These are phyloP conservation scores for Urosaurus nigricauda DNA, from an alignment of 2,797 vertebrate genomes.

Conservation along the genomic window DNA sequence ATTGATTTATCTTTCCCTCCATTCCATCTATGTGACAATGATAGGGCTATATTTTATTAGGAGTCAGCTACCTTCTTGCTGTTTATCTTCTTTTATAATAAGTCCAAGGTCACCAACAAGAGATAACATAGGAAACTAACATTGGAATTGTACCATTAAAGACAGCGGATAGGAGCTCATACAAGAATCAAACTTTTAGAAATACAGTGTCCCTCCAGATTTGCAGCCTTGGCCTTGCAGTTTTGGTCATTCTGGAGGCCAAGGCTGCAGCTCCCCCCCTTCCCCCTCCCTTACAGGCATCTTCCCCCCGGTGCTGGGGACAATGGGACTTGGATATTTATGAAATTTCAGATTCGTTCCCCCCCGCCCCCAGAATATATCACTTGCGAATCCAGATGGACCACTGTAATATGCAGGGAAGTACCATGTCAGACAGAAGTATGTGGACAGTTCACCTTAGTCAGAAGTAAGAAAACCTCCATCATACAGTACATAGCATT, in stretches of 20 bases:
- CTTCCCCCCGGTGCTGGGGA: too few species aligned
- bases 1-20: background rate
- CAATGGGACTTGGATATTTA: too few species aligned
- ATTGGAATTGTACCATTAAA: background rate
- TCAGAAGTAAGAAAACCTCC: too few species aligned
- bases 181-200: background rate
- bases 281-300: too few species aligned
- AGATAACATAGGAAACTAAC: background rate
- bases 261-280: too few species aligned
- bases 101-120: background rate
- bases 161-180: background rate
- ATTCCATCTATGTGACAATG: background rate
- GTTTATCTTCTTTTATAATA: background rate
- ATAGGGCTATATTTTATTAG: background rate
- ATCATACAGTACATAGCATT: too few species aligned
- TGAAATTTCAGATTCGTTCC: too few species aligned
- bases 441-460: background rate
- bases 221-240: too few species aligned
- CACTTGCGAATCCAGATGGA: too few species aligned
- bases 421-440: background rate
- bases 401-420: background rate
- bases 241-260: too few species aligned
- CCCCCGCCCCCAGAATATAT: too few species aligned
- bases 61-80: background rate
- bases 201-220: background rate